phyloP scores from a whole-genome alignment of 2,797 vertebrate genomes.

The Notolabrus celidotus region DNA sequence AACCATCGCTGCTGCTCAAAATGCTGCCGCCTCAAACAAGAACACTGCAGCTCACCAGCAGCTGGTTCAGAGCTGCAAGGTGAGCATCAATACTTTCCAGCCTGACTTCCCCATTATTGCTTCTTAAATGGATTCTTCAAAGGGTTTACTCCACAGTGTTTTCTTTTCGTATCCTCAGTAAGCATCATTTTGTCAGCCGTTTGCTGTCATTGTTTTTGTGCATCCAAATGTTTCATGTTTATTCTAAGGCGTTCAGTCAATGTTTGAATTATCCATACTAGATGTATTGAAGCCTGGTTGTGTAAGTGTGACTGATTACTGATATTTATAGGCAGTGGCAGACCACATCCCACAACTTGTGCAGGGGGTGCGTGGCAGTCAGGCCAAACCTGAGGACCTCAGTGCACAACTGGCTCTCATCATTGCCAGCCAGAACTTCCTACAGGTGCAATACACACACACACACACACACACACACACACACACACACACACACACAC shows the following conservation, averaged over 20 bases:
- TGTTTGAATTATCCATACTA: constrained; percentile 7
- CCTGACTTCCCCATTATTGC: neutral
- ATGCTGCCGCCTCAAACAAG: constrained; percentile 96
- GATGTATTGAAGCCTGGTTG: neutral
- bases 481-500: neutral
- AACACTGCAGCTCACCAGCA: constrained; percentile 96
- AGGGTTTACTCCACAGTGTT: neutral
- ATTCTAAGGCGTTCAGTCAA: neutral
- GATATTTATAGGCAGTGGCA: constrained; percentile 88
- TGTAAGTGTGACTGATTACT: neutral
- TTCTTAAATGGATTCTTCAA: neutral
- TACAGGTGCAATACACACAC: constrained; percentile 85
- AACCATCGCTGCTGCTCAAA: constrained; percentile 97
- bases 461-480: constrained; percentile 1
- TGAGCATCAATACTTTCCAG: constrained; percentile 52
- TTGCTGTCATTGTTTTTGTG: neutral
- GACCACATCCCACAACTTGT: constrained; percentile 99
- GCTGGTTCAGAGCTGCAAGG: constrained; percentile 98
- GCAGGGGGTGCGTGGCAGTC: constrained; percentile 95
- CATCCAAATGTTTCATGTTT: neutral
- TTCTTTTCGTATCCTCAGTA: neutral
- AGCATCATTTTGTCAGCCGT: no score
- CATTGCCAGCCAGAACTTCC: constrained; percentile 97
- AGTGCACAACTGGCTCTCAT: constrained; percentile 96
- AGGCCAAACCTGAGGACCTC: constrained; percentile 94